Evolutionary conservation across 2,113 vertebrate species (phyloP).

Genomic region (Epinephelus cyanopodus): DNA sequence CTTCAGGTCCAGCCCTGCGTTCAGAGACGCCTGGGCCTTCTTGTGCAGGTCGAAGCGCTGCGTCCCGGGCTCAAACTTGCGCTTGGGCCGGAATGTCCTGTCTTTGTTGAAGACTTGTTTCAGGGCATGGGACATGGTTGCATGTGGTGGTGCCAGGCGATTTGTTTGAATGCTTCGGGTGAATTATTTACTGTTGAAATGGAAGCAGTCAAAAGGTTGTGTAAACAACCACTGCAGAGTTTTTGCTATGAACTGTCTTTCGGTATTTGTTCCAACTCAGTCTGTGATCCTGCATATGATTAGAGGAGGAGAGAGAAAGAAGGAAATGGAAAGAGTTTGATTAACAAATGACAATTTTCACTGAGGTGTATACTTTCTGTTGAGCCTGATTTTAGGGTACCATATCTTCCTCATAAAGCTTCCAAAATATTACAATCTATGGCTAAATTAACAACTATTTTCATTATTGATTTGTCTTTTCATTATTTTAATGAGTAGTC

Average conservation of each 20-base stretch:
- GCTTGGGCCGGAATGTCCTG: constrained; percentile 97
- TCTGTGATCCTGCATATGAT: constrained; percentile 36
- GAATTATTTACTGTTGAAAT: constrained; percentile 64
- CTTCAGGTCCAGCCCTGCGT: constrained; percentile 95
- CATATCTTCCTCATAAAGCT: not conserved
- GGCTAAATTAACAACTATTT: not conserved
- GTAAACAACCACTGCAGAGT: constrained; percentile 42
- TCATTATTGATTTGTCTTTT: not conserved
- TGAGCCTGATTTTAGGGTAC: not conserved
- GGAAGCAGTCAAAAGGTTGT: constrained; percentile 55
- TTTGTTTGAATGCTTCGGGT: constrained; percentile 44
- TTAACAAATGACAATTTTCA: constrained; percentile 28
- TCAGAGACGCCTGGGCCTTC: constrained; percentile 95
- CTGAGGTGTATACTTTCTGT: not conserved
- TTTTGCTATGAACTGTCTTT: constrained; percentile 26
- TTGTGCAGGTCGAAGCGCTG: constrained; percentile 98
- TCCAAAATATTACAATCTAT: not conserved
- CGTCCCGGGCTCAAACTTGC: constrained; percentile 97
- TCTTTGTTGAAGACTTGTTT: constrained; percentile 99
- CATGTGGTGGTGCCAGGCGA: constrained; percentile 31
- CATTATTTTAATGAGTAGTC: not conserved
- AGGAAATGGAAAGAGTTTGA: constrained; percentile 8
- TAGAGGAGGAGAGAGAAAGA: constrained; percentile 22
- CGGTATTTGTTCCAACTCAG: constrained; percentile 31
- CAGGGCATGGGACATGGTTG: constrained; percentile 90